Evolutionary conservation across 35 echinoderm and acorn worm species (phyloP), one percentile per base, ranked within the genome.

Genomic region (Lytechinus variegatus): DNA sequence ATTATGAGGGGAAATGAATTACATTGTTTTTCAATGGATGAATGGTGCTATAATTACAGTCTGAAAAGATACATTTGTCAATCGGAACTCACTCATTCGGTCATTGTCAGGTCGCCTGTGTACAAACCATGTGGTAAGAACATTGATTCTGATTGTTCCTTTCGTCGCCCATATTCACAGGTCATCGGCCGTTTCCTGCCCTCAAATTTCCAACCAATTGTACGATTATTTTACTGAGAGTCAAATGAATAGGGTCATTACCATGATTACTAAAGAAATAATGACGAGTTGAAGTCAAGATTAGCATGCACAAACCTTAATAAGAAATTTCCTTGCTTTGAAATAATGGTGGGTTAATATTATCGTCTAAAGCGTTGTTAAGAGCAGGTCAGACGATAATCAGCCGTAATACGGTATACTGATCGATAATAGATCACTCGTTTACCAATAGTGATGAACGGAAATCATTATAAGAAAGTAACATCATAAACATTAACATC

Each of bases 1-100:
- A 79, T 79, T 16, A 79, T 79, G n/a, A 24, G 21, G 66, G 66
- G 66, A 79, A 79, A 79, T 79, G 66, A 79, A 19, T 79, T 79
- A 79, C 16, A 79, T 79, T 79, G 66, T 79, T 79, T 71, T 79
- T 79, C 66, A 79, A 24, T 79, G 66, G 66, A 24, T 24, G 66
- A 79, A 79, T 79, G 66, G 66, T n/a, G 66, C 66, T 79, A 24
- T 79, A 79, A 79, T 79, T 79, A 79, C n/a, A 79, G 66, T 79
- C 66, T 79, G 66, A 79, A 79, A 79, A 90, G 88, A 90, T 54
- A 90, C 28, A 90, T 90, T 90, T 54, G 29, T 90, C 52, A 90
- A 90, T 90, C 52, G 88, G 88, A 90, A 44, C 88, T 90, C 88
- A 90, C 88, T 90, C 52, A 90, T 52, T 90, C 88, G 88, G 88